Percentiles rank a stretch among this genome's conserved stretches.
Evolutionary conservation across 1,140 invertebrate genomes (phyloP).

Genomic region (Scaptomyza montana): DNA sequence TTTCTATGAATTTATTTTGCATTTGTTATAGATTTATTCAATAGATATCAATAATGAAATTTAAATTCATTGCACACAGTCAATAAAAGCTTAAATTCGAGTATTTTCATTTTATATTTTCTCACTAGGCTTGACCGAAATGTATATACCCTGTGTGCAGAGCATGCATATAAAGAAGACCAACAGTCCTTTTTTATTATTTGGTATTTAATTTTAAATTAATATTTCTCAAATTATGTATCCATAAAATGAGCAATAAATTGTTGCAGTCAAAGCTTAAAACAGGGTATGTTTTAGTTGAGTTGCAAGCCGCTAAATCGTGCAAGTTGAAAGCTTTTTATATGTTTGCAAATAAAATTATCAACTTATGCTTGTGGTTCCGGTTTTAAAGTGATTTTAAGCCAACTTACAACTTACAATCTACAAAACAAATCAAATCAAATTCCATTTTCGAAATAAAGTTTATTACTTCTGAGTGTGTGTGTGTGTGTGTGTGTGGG

Average conservation of each 20-base stretch:
- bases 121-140: no score
- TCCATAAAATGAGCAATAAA: no score
- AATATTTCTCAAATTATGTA: no score
- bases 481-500: neutral
- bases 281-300: neutral
- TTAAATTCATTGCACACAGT: neutral
- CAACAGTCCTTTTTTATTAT: no score
- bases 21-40: neutral
- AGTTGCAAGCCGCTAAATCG: neutral
- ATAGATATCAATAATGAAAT: neutral
- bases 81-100: neutral
- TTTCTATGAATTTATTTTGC: neutral
- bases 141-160: neutral
- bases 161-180: no score
- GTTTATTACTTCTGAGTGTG: neutral
- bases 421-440: conserved; percentile 28
- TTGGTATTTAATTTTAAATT: no score
- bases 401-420: conserved; percentile 8
- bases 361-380: neutral
- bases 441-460: conserved; percentile 12
- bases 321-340: neutral
- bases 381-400: conserved; percentile 27
- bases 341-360: neutral
- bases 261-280: neutral
- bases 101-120: neutral